Evolutionary conservation across 2,888 invertebrate species (phyloP), one percentile per base, ranked within the genome.

Genomic region (Oithona nana): DNA sequence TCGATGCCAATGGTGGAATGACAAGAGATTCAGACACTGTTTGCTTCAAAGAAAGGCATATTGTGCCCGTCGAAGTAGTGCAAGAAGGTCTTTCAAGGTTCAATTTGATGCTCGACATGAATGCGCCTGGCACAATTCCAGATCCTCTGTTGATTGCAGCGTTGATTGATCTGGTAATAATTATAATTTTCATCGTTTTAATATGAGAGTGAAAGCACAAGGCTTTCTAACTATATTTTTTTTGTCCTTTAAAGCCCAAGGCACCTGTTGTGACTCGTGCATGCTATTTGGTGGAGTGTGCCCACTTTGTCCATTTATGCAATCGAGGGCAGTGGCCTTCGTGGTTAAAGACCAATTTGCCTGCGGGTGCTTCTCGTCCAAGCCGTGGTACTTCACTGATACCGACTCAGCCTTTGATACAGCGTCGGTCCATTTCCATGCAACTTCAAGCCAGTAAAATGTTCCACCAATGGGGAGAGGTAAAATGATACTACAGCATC

Each of bases 291-390:
- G 74, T 99, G 65, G 98, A 99, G 74, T 95, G 95, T 73, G 86
- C 94, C 0, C 86, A 94, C 72, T 86, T 97, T 68, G 95, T 99
- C 1, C 94, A 97, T 71, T 83, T 89, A 67, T 99, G 98, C 73
- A 98, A 97, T 73, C 88, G 89, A 71, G 95, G 95, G 0, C 90
- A 93, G 68, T 98, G 98, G 98, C 97, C 98, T 0, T 82, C 84
- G 63, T 98, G 98, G 95, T 87, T 95, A 81, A 92, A 92, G 73
- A 81, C 88, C 8, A 87, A 85, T 70, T 77, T 83, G 65, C 81
- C 84, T 6, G 26, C 54, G 11, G 54, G 54, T 39, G n/a, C n/a
- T 20, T 49, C n/a, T 49, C 54, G 54, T 20, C 3, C 54, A 24
- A 54, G 54, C 24, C 22, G 26, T 24, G 54, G 54, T 3, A 26